Evolutionary conservation across 2,888 invertebrate genomes (phyloP).

Genomic region (Hanleya hanleyi): DNA sequence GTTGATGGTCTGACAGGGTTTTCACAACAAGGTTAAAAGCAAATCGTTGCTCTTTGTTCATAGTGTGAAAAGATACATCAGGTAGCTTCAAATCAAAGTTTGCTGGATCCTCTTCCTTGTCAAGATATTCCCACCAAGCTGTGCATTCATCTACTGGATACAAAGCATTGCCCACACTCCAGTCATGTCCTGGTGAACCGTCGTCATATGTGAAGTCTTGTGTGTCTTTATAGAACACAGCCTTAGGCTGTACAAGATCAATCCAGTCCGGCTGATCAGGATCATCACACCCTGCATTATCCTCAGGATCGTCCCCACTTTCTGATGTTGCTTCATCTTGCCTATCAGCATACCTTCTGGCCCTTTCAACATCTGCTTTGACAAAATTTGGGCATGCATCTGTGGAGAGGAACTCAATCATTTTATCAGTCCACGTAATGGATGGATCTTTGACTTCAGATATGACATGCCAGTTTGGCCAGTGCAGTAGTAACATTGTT

Average conservation of each 20-base stretch:
- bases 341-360: slow-evolving; percentile 10
- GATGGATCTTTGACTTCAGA: slow-evolving; percentile 32
- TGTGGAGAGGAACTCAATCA: slow-evolving; percentile 33
- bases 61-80: slow-evolving; percentile 18
- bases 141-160: slow-evolving; percentile 31
- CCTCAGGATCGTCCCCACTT: too few relatives aligned
- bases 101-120: background rate
- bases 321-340: too few relatives aligned
- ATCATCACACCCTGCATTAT: too few relatives aligned
- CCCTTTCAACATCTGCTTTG: too few relatives aligned
- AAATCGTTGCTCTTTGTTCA: slow-evolving; percentile 39
- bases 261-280: slow-evolving; percentile 38
- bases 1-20: slow-evolving; percentile 16
- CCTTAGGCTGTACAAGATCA: slow-evolving; percentile 30
- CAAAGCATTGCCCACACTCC: slow-evolving; percentile 6
- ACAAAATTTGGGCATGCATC: slow-evolving; percentile 38
- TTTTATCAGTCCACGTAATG: slow-evolving; percentile 29
- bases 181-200: slow-evolving; percentile 39
- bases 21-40: slow-evolving; percentile 39
- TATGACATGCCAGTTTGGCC: too few relatives aligned
- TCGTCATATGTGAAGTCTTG: slow-evolving; percentile 38
- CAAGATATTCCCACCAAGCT: slow-evolving; percentile 24
- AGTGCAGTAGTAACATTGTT: too few relatives aligned
- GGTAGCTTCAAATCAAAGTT: slow-evolving; percentile 23
- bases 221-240: slow-evolving; percentile 10